A percentile compares a stretch with the other conserved stretches of the same genome.
Evolutionary conservation across 1,140 invertebrate species (phyloP).

Genomic region (Platyscapa corneri): DNA sequence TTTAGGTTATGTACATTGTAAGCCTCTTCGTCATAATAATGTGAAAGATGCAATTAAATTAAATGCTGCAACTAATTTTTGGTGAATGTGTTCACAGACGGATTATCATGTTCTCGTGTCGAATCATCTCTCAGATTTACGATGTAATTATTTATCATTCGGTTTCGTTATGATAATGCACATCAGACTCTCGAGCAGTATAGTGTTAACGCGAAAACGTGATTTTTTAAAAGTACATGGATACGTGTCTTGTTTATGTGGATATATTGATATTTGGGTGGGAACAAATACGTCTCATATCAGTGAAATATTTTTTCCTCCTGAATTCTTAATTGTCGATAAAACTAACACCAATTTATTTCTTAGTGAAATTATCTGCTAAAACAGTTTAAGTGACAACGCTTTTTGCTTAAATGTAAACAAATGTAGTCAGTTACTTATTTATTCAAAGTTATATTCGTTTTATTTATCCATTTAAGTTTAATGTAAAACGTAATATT

Average conservation of each 20-base stretch:
- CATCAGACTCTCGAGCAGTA: background rate
- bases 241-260: background rate
- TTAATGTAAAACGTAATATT: too few species aligned
- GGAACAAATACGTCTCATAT: background rate
- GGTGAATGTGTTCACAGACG: background rate
- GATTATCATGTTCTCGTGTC: too few species aligned
- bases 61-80: slow-evolving; percentile 7
- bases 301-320: too few species aligned
- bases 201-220: background rate
- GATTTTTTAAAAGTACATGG: background rate
- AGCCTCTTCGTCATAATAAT: background rate
- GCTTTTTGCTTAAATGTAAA: too few species aligned
- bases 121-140: slow-evolving; percentile 25
- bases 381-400: background rate
- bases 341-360: background rate
- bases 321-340: background rate
- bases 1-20: background rate
- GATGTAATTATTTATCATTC: slow-evolving; percentile 14
- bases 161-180: slow-evolving; percentile 5
- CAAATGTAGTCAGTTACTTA: too few species aligned
- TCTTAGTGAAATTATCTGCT: background rate
- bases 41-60: too few species aligned
- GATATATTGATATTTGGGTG: background rate
- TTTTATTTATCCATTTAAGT: too few species aligned
- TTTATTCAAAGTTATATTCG: too few species aligned